Percentiles rank a stretch among this genome's conserved stretches.
phyloP scores from a whole-genome alignment of 2,888 invertebrate species.

The Sesamia inferens region DNA sequence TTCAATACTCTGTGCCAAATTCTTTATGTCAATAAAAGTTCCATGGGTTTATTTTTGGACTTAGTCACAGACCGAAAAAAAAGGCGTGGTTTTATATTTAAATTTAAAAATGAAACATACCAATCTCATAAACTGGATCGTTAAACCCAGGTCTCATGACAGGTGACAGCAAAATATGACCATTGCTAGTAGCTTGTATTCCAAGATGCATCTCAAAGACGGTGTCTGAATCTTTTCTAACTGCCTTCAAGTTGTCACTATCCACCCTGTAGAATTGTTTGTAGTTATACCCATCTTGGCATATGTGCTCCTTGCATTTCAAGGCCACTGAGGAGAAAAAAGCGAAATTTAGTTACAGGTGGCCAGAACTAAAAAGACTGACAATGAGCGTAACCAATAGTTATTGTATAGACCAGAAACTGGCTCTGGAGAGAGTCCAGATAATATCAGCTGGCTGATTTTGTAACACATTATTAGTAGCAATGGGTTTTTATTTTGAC shows the following conservation, averaged over 20 bases:
- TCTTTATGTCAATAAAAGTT: not conserved
- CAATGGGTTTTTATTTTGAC: no score
- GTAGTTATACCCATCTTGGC: conserved; percentile 90
- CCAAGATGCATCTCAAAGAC: conserved; percentile 91
- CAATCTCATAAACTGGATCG: conserved; percentile 93
- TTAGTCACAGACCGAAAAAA: not conserved
- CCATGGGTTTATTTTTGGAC: not conserved
- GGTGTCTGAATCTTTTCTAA: conserved; percentile 65
- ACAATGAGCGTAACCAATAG: no score
- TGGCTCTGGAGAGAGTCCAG: no score
- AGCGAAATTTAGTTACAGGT: not conserved
- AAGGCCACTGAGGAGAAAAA: conserved; percentile 46
- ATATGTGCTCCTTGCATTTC: conserved; percentile 77
- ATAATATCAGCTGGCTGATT: no score
- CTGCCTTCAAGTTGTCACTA: conserved; percentile 65
- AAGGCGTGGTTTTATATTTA: not conserved
- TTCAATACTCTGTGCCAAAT: not conserved
- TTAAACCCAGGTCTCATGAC: conserved; percentile 78
- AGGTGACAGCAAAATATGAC: conserved; percentile 92
- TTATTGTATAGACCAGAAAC: no score
- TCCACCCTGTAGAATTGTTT: conserved; percentile 89
- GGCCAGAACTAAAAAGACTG: no score
- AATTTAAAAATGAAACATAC: conserved; percentile 72
- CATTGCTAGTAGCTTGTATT: conserved; percentile 92
- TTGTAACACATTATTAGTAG: no score